Evolutionary conservation across 2,888 invertebrate species (phyloP), one percentile per base, ranked within the genome.

Genomic region (Helobdella robusta): DNA sequence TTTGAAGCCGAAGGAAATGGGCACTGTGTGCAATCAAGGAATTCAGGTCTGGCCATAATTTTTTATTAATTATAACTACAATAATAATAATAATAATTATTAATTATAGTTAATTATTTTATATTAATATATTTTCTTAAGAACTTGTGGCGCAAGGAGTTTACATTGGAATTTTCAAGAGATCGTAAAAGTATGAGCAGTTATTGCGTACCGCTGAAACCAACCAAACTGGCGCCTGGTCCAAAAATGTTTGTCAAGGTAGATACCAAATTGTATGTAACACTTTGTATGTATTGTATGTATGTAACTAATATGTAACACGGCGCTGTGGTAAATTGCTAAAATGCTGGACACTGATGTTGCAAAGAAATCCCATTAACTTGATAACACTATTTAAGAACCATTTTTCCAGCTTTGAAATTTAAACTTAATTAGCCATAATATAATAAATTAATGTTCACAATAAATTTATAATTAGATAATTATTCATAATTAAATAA

Each of bases 171-270:
- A 81, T 99, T 99, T 86, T 97, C 97, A 46, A 90, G 98, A 76
- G 98, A 99, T 85, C 89, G 98, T 83, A 99, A 99, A 85, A 98
- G 97, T 71, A 99, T 99, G 98, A 97, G 95, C 72, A 87, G 90
- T 48, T 97, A 92, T 82, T 94, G 94, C 82, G 84, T 86, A 58
- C 97, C 98, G 66, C 84, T 91, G 72, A 95, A 93, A 82, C 84
- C 90, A 59, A 76, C 77, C 44, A 87, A 72, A 62, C 64, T 72
- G 8, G 93, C 94, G 72, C 87, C 84, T 76, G 93, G 94, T 79
- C 91, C 95, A 68, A 95, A 95, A 83, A 85, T 98, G 81, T 98
- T 97, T 83, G 89, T 90, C 75, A 97, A 79, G 78, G 78, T 78
- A 28, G 18, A 56, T 46, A n/a, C 34, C 62, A 40, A 15, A 15